phyloP scores from a whole-genome alignment of 2,113 vertebrate species.

The Rostratula benghalensis region DNA sequence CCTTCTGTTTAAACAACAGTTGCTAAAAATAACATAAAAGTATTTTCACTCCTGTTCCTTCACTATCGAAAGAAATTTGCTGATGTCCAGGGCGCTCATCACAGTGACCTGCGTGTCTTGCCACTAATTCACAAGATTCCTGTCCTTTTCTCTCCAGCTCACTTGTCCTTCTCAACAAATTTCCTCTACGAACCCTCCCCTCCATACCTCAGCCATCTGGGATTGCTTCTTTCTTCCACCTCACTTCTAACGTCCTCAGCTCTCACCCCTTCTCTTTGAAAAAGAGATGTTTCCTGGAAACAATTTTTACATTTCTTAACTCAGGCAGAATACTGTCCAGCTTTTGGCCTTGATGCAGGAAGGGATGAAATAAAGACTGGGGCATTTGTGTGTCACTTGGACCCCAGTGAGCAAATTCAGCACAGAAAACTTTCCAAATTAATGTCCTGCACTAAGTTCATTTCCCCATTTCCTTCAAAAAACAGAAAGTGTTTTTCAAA shows the following conservation, averaged over 20 bases:
- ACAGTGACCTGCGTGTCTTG: not conserved
- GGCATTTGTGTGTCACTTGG: not conserved
- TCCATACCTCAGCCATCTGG: not conserved
- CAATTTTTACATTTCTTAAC: not conserved
- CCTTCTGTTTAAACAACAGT: not conserved
- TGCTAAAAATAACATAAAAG: not conserved
- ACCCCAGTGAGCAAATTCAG: not conserved
- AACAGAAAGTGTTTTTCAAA: not conserved
- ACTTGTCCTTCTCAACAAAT: not conserved
- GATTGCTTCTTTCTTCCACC: not conserved
- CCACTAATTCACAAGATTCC: not conserved
- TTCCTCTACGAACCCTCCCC: not conserved
- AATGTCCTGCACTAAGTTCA: constrained; percentile 12
- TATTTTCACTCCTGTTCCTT: not conserved
- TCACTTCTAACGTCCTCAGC: not conserved
- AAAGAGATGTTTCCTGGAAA: not conserved
- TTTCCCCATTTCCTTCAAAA: constrained; percentile 49
- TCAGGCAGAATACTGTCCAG: not conserved
- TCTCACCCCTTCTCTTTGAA: not conserved
- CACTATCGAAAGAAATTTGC: not conserved
- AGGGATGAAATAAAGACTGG: not conserved
- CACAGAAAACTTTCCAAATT: constrained; percentile 36
- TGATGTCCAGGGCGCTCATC: not conserved
- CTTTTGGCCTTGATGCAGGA: not conserved
- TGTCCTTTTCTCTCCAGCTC: not conserved